phyloP scores from a whole-genome alignment of 1,140 invertebrate species.

The Camponotus floridanus region DNA sequence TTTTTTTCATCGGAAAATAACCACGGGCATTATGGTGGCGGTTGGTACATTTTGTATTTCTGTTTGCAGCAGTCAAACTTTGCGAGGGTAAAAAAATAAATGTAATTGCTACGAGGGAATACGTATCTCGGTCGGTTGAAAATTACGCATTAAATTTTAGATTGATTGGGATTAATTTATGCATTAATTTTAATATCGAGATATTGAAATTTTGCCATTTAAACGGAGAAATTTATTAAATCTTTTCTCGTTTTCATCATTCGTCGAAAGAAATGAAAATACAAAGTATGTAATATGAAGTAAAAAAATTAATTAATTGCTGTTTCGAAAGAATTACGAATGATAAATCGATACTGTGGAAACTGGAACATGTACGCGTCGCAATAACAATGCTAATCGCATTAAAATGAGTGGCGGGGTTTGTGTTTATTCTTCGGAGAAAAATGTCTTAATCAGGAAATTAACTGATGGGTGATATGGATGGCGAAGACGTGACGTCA shows the following conservation, averaged over 20 bases:
- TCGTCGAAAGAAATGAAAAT: not conserved
- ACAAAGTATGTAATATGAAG: not conserved
- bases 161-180: not conserved
- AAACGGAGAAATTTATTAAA: not conserved
- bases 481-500: not conserved
- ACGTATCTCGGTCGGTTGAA: not conserved
- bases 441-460: conserved; percentile 44
- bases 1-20: conserved; percentile 66
- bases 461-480: conserved; percentile 17
- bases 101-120: not conserved
- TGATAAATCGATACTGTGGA: conserved; percentile 21
- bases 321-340: conserved; percentile 1
- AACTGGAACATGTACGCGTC: conserved; percentile 4
- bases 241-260: not conserved
- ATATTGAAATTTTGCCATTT: not conserved
- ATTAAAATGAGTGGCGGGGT: conserved; percentile 1
- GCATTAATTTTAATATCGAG: conserved; percentile 22
- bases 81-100: not conserved
- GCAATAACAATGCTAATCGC: conserved; percentile 25
- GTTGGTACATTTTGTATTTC: not conserved
- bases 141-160: conserved; percentile 46
- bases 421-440: conserved; percentile 11
- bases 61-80: not conserved
- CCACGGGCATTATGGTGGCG: conserved; percentile 52
- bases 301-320: not conserved